These are phyloP conservation scores for Drosophila cardini DNA, from an alignment of 1,140 invertebrate species.

Conservation along the genomic window DNA sequence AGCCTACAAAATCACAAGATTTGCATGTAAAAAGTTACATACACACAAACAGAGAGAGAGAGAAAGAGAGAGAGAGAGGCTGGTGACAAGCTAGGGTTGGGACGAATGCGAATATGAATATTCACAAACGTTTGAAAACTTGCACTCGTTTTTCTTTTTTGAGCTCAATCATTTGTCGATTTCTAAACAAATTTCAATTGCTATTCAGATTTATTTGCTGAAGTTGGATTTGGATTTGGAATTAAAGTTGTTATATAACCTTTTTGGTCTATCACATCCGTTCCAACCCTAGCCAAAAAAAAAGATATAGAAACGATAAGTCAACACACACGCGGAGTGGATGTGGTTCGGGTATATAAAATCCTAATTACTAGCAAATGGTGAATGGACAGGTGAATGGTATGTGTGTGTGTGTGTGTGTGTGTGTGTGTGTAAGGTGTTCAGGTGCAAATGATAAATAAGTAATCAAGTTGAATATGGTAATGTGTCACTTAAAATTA, in stretches of 20 bases:
- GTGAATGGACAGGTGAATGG: not conserved
- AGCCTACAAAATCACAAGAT: constrained; percentile 82
- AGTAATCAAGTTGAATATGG: constrained; percentile 64
- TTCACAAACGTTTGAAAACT: constrained; percentile 32
- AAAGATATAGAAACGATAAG: not conserved
- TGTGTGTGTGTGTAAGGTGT: constrained; percentile 16
- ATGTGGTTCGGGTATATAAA: constrained; percentile 6
- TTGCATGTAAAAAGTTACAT: constrained; percentile 50
- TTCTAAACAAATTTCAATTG: not conserved
- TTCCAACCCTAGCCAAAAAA: constrained; percentile 40
- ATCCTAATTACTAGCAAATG: constrained; percentile 1
- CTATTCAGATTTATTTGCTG: constrained; percentile 1
- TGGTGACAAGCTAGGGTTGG: constrained; percentile 44
- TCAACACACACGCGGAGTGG: constrained; percentile 2
- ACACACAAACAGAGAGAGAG: constrained; percentile 25
- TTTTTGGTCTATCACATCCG: constrained; percentile 19
- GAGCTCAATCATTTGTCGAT: not conserved
- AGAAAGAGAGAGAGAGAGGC: constrained; percentile 31
- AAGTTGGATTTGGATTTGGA: constrained; percentile 18
- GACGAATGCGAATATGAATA: constrained; percentile 38
- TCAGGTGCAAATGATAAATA: constrained; percentile 61
- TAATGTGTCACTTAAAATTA: not conserved
- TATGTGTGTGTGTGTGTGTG: constrained; percentile 19
- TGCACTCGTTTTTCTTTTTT: not conserved
- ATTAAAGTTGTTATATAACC: too few relatives aligned